These are phyloP conservation scores for Ochlodes sylvanus DNA, from an alignment of 2,888 invertebrate species.

Conservation along the genomic window DNA sequence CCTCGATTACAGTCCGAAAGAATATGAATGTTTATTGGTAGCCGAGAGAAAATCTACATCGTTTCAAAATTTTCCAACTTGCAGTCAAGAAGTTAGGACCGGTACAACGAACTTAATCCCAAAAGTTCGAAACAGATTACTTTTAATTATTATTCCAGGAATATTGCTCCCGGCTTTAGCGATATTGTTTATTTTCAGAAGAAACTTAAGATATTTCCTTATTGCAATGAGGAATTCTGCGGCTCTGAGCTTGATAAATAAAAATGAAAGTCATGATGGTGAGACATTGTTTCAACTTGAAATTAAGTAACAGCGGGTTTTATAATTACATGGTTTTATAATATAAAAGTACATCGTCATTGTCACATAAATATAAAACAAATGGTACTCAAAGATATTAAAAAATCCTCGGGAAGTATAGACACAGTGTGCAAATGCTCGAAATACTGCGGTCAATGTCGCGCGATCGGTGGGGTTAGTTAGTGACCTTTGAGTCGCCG, in stretches of 20 bases:
- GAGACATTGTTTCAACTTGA: slow-evolving; percentile 50
- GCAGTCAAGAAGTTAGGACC: slow-evolving; percentile 49
- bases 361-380: no score
- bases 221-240: slow-evolving; percentile 85
- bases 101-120: slow-evolving; percentile 39
- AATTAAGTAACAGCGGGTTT: no score
- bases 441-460: no score
- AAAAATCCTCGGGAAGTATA: no score
- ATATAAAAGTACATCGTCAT: no score
- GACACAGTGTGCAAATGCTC: no score
- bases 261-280: slow-evolving; percentile 65
- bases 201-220: slow-evolving; percentile 85
- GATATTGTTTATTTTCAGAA: slow-evolving; percentile 62
- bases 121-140: slow-evolving; percentile 48
- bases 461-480: no score
- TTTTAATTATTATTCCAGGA: slow-evolving; percentile 54
- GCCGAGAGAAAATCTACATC: slow-evolving; percentile 49
- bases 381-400: no score
- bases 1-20: slow-evolving; percentile 53
- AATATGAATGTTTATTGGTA: slow-evolving; percentile 58
- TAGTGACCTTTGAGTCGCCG: no score
- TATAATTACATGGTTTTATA: no score
- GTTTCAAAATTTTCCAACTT: slow-evolving; percentile 52
- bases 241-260: slow-evolving; percentile 80
- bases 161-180: slow-evolving; percentile 52